Conservation (phyloP, 2,113 vertebrate genomes). For the Pycnonotus jocosus region DNA sequence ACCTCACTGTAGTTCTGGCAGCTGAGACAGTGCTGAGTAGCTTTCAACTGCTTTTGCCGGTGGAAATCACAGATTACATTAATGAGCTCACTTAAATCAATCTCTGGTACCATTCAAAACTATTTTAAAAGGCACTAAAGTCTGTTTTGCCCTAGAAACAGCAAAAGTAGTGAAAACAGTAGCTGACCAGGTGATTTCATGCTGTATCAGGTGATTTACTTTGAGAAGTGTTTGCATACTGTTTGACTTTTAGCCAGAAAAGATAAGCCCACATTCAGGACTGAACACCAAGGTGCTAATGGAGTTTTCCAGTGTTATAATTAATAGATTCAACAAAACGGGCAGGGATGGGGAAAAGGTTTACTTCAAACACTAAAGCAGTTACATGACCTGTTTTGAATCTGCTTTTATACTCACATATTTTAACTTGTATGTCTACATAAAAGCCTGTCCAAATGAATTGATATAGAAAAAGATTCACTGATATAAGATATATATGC, state of each 20-base stretch:
- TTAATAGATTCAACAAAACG: neutral
- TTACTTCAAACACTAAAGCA: neutral
- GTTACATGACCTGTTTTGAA: neutral
- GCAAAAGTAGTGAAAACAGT: neutral
- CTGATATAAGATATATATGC: neutral
- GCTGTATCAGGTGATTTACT: neutral
- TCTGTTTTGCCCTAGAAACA: neutral
- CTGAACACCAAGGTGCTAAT: neutral
- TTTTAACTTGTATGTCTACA: neutral
- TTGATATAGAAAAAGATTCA: neutral
- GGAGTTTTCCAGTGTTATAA: neutral
- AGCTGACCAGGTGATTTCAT: neutral
- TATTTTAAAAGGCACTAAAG: neutral
- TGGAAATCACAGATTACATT: neutral
- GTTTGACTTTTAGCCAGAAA: neutral
- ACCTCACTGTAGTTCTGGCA: neutral
- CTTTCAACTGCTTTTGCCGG: accelerated
- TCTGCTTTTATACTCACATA: neutral
- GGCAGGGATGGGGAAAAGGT: neutral
- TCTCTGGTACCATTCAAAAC: neutral
- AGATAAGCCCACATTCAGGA: neutral
- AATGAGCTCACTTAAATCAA: neutral
- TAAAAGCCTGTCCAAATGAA: neutral
- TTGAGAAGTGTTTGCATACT: neutral
- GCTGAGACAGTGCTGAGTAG: neutral